Base-by-base conservation (phyloP, 1,140 invertebrate species). In the Drosophila quadrilineata region DNA sequence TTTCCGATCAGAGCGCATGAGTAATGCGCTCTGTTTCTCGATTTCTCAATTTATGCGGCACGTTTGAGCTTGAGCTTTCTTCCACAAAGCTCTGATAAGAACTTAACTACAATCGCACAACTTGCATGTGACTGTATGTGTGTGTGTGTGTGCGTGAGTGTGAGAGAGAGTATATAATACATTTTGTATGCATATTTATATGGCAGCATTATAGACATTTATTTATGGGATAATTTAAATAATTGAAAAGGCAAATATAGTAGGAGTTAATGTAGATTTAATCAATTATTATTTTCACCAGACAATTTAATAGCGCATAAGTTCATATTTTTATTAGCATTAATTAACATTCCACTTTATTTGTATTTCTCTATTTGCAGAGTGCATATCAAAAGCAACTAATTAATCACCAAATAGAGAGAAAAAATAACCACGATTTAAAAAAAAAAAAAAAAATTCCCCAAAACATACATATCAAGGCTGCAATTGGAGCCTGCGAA, bases 341-440 rank as follows among this genome's bases (percentile, higher is more conserved):
- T 50, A 17, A 26, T 26, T 26, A 16, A 8, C 3, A 40, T 19
- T 72, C 31, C 22, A 31, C 10, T 6, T 22, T 16, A 52, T 56
- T 26, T 54, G 17, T 48, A 35, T 26, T 64, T 16, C 38, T 28
- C 8, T 54, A 17, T n/a, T 84, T 84, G 29, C 77, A 82, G 77
- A 84, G 59, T 80, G 35, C 67, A 77, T 76, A 75, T 75, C 75
- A 70, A 75, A n/a, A 67, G 43, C 50, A 58, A 41, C 54, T 28
- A 26, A 29, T 31, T 10, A 12, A 48, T 10, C 22, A 58, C 10
- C 24, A 52, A 59, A 16, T 28, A 38, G 0, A n/a, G n/a, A n/a
- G n/a, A n/a, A n/a, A n/a, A n/a, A n/a, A n/a, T n/a, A n/a, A n/a
- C n/a, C n/a, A n/a, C n/a, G n/a, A n/a, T n/a, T n/a, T n/a, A n/a